Evolutionary conservation across 2,113 vertebrate genomes (phyloP).

Genomic region (Vulpes lagopus): DNA sequence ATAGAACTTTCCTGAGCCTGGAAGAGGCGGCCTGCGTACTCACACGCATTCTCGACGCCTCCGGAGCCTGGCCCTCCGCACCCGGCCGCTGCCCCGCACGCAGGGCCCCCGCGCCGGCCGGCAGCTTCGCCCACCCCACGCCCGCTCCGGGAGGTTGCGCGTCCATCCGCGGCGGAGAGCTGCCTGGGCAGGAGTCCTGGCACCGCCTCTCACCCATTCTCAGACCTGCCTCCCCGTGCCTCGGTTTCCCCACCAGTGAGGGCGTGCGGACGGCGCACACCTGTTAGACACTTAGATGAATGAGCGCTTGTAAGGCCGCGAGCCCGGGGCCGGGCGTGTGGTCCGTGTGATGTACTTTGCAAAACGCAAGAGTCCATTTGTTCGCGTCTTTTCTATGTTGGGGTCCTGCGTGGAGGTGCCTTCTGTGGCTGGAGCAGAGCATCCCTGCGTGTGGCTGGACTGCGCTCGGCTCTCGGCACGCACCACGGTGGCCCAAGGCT

Average conservation of each 20-base stretch:
- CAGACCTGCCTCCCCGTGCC: background rate
- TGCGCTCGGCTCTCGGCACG: background rate
- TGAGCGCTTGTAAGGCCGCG: background rate
- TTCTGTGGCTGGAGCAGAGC: background rate
- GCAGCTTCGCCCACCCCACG: background rate
- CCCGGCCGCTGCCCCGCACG: background rate
- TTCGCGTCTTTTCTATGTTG: background rate
- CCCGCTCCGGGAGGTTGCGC: background rate
- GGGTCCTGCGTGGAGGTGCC: background rate
- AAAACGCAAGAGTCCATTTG: background rate
- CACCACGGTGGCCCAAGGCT: too few species aligned
- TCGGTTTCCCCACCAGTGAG: background rate
- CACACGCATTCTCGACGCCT: background rate
- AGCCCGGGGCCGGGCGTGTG: background rate
- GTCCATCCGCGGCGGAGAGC: background rate
- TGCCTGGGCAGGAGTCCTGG: too few species aligned
- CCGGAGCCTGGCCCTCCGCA: background rate
- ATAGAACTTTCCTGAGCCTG: background rate
- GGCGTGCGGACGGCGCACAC: background rate
- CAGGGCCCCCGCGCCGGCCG: rapidly evolving
- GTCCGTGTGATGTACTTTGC: background rate
- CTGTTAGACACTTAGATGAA: background rate
- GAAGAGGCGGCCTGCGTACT: background rate
- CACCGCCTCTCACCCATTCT: conserved; percentile 51
- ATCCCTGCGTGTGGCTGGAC: background rate